These are phyloP conservation scores for Poicephalus meyeri DNA, from an alignment of 2,113 vertebrate species.

Conservation along the genomic window DNA sequence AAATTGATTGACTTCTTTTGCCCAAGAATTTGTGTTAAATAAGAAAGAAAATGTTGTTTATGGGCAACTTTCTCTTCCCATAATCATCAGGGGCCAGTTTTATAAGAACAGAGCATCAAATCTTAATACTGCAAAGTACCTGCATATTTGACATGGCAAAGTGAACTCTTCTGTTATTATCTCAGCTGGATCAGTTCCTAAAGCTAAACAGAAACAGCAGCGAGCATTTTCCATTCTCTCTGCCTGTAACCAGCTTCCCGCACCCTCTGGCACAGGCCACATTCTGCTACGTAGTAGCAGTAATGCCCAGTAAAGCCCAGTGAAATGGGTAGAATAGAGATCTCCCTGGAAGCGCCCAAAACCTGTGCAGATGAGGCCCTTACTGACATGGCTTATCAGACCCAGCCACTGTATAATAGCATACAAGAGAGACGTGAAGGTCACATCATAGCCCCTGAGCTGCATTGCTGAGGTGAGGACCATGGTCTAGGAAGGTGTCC, in stretches of 20 bases:
- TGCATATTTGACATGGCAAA: conserved; percentile 69
- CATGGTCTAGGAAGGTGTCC: not conserved
- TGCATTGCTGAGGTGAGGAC: not conserved
- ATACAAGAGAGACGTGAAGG: not conserved
- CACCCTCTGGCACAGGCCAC: not conserved
- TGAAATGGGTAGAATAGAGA: not conserved
- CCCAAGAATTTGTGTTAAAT: conserved; percentile 49
- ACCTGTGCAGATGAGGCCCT: not conserved
- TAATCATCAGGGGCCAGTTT: conserved; percentile 47
- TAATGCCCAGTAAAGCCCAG: not conserved
- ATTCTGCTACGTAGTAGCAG: not conserved
- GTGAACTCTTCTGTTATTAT: conserved; percentile 65
- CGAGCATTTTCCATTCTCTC: conserved; percentile 46
- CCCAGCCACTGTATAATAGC: not conserved
- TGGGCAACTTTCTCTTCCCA: conserved; percentile 57
- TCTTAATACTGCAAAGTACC: conserved; percentile 68
- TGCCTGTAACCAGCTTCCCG: not conserved
- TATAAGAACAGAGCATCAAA: conserved; percentile 66
- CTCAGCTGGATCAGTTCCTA: conserved; percentile 61
- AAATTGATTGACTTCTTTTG: conserved; percentile 74
- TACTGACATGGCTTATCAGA: not conserved
- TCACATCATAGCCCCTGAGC: not conserved
- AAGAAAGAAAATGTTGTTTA: conserved; percentile 66
- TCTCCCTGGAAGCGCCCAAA: not conserved
- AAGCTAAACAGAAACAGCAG: conserved; percentile 70